These are phyloP conservation scores for Illadopsis cleaveri DNA, from an alignment of 2,113 vertebrate genomes.

Conservation along the genomic window DNA sequence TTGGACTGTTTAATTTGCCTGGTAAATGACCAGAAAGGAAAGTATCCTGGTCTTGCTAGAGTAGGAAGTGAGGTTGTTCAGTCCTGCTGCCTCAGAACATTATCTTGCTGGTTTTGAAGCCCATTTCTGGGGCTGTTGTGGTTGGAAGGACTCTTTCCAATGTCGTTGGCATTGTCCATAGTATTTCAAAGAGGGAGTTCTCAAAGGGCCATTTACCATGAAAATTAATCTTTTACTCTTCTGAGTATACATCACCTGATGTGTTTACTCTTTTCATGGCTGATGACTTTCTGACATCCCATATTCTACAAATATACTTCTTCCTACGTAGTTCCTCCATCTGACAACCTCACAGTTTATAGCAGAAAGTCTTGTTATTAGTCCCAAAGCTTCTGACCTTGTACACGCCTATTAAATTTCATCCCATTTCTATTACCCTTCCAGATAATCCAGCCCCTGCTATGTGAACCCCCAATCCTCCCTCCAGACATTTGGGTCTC, in stretches of 20 bases:
- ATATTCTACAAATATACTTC: background rate
- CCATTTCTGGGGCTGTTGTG: background rate
- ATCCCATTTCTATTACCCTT: background rate
- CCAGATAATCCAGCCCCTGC: background rate
- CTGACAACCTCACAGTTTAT: background rate
- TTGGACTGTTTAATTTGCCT: background rate
- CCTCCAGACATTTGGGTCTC: background rate
- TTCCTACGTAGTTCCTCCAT: background rate
- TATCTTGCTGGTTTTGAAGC: background rate
- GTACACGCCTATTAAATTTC: background rate
- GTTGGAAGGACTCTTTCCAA: background rate
- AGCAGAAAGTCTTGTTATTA: background rate
- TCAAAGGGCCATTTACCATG: background rate
- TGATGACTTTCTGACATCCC: background rate
- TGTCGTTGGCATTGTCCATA: background rate
- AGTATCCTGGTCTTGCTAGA: background rate
- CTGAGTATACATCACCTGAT: background rate
- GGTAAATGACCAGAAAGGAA: background rate
- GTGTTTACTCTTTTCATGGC: background rate
- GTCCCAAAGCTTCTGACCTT: conserved; percentile 16
- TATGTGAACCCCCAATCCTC: background rate
- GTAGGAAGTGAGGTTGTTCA: background rate
- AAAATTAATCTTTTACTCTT: background rate
- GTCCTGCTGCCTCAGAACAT: background rate
- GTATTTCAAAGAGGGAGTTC: background rate